Evolutionary conservation across 2,797 vertebrate genomes (phyloP).

Genomic region (Epinephelus awoara): DNA sequence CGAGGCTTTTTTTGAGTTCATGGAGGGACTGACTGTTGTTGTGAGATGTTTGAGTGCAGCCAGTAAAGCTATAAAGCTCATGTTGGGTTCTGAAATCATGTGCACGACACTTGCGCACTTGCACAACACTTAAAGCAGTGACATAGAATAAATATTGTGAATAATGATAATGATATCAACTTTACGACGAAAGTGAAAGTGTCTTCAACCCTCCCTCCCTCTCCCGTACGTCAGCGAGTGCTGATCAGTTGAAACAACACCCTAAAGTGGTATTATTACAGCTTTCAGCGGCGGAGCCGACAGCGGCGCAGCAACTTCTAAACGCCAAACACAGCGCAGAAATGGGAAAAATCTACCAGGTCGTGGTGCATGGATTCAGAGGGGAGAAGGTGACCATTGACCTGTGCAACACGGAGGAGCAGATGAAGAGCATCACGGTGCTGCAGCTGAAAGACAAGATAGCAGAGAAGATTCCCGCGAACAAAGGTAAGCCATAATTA

Average conservation of each 20-base stretch:
- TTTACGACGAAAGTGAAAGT: slow-evolving; percentile 42
- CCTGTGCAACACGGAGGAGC: slow-evolving; percentile 72
- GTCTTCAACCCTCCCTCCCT: accelerated
- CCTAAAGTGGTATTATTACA: no score
- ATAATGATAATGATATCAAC: not conserved
- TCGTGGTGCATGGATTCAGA: slow-evolving; percentile 63
- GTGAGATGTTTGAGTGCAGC: not conserved
- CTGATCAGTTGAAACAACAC: not conserved
- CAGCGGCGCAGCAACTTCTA: not conserved
- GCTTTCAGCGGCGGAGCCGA: accelerated
- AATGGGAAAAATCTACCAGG: slow-evolving; percentile 82
- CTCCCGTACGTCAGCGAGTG: not conserved
- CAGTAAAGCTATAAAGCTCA: not conserved
- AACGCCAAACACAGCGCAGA: not conserved
- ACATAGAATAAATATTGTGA: not conserved
- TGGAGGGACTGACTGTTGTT: not conserved
- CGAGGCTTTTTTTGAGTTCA: not conserved
- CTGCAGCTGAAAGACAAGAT: slow-evolving; percentile 74
- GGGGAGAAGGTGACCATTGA: slow-evolving; percentile 70
- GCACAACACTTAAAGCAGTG: not conserved
- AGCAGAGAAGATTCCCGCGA: slow-evolving; percentile 49
- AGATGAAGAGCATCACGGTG: slow-evolving; percentile 71
- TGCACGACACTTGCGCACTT: not conserved
- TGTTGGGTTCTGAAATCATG: not conserved
- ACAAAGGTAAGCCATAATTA: slow-evolving; percentile 55